Percentiles rank a stretch among this genome's conserved stretches.
Conservation (phyloP, 2,797 vertebrate species). For the Microchirus variegatus region DNA sequence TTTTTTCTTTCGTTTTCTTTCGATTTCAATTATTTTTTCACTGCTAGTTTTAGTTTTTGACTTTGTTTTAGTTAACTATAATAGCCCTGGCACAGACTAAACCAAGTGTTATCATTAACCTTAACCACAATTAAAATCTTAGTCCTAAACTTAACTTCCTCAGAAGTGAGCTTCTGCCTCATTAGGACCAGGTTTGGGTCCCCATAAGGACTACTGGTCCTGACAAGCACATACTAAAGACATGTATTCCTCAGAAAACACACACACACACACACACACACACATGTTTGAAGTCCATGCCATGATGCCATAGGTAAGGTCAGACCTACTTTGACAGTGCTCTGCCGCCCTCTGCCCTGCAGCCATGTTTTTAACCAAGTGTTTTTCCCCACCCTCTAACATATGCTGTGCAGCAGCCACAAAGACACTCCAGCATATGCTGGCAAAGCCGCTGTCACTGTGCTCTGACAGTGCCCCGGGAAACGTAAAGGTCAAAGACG, state of each 20-base stretch:
- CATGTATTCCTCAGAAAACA: constrained; percentile 5
- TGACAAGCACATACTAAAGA: constrained; percentile 4
- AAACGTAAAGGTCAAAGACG: constrained; percentile 79
- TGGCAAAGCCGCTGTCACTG: constrained; percentile 72
- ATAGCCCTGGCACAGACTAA: too few relatives aligned
- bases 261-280: constrained; percentile 23
- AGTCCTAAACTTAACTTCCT: too few relatives aligned
- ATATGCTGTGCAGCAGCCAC: constrained; percentile 83
- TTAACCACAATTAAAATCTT: too few relatives aligned
- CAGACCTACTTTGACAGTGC: constrained; percentile 69
- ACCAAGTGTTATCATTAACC: too few relatives aligned
- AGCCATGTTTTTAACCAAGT: constrained; percentile 77
- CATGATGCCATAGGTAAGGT: constrained; percentile 75
- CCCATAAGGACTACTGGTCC: too few relatives aligned
- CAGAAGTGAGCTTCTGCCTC: too few relatives aligned
- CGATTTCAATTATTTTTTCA: too few relatives aligned
- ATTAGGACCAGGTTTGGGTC: too few relatives aligned
- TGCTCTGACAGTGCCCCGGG: constrained; percentile 75
- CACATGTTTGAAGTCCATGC: constrained; percentile 24
- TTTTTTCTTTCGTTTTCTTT: too few relatives aligned
- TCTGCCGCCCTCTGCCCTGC: constrained; percentile 63
- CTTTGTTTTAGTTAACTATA: too few relatives aligned
- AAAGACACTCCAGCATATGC: constrained; percentile 78
- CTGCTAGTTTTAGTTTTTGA: too few relatives aligned
- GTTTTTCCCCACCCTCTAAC: constrained; percentile 68